Conservation (phyloP, 2,888 invertebrate genomes). For the Polietes domitor region DNA sequence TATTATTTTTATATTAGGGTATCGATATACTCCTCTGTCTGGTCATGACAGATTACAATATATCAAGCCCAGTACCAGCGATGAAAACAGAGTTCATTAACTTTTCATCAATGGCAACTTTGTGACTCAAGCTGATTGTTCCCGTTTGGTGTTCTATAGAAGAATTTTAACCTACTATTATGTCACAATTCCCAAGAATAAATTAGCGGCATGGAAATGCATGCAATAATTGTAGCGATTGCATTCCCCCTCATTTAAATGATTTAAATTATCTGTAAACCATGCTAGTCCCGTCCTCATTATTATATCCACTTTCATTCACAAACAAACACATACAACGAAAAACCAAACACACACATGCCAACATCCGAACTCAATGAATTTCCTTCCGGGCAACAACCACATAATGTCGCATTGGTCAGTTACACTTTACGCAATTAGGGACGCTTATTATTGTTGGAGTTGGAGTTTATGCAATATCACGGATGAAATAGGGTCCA, state of each 20-base stretch:
- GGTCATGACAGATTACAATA: no score
- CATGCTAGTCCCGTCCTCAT: background rate
- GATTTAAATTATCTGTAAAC: background rate
- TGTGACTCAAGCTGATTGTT: no score
- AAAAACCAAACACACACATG: background rate
- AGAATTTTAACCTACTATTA: no score
- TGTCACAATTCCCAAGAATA: no score
- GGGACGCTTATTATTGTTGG: conserved; percentile 63
- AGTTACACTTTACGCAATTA: conserved; percentile 65
- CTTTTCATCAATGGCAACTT: no score
- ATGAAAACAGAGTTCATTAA: no score
- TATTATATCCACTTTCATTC: background rate
- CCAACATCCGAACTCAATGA: conserved; percentile 19
- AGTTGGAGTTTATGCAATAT: conserved; percentile 58
- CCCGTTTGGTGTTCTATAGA: no score
- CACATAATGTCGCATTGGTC: conserved; percentile 67
- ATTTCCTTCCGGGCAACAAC: conserved; percentile 55
- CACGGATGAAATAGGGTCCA: background rate
- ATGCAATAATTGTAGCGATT: no score
- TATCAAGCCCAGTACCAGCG: no score
- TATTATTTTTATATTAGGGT: no score
- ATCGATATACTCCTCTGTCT: no score
- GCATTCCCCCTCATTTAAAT: background rate
- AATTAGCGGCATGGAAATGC: no score
- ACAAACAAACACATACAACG: conserved; percentile 3